Base-by-base conservation (phyloP, 2,113 vertebrate species). In the Lepidothrix coronata region DNA sequence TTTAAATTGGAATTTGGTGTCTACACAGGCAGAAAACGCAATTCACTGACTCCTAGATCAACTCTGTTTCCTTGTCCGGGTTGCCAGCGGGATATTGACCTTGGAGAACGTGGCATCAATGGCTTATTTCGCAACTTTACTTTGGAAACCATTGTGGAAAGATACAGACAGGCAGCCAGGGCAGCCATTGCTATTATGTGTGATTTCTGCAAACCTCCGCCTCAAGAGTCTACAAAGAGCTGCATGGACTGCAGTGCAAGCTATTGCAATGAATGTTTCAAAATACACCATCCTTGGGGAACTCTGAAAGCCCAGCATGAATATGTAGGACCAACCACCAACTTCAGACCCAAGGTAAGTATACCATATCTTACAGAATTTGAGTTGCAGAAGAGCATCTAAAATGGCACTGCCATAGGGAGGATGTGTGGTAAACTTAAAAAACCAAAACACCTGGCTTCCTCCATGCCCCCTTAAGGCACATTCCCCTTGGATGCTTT, bases 261-360 rank as follows among this genome's bases (percentile, higher is more conserved):
- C 97, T 99, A 98, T 94, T 99, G 99, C 95, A 99, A 99, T 0
- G 99, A 99, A 71, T 99, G 99, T 97, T 99, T 99, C 97, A 99
- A 99, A 96, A 89, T 99, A 51, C 97, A 99, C 92, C 99, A 99
- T 85, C 99, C 99, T 1, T 99, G 99, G 99, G 99, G 99, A 7
- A 99, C 99, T 0, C 96, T 98, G 58, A 99, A 99, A 97, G 99
- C 99, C 46, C 99, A 99, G 93, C 99, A 99, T 11, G 99, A 99
- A 78, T 99, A 99, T 14, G 99, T 99, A 33, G 99, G 98, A 28
- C 99, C 99, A 96, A 99, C 99, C 48, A 99, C 99, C 15, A 99
- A 99, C 92, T 99, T 99, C 91, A 99, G 99, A 88, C 99, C 99
- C 58, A 99, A 99, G 98, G 99, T 98, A 91, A 97, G 96, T 63